A percentile compares a stretch with the other conserved stretches of the same genome.
These are phyloP conservation scores for Sylvietta virens DNA, from an alignment of 2,113 vertebrate genomes.

Conservation along the genomic window DNA sequence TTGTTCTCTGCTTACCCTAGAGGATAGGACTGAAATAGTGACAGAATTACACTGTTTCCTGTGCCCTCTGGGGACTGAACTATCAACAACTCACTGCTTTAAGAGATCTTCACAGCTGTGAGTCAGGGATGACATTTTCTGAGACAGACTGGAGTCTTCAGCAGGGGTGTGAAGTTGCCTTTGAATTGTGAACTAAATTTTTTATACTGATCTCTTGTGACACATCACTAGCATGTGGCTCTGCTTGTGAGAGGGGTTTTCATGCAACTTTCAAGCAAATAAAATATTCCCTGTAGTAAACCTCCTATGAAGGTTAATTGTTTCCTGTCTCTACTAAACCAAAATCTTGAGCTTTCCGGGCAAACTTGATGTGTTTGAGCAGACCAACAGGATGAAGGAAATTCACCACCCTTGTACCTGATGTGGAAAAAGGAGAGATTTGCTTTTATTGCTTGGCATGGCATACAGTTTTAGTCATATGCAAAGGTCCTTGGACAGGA, in stretches of 20 bases:
- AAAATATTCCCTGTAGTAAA: not conserved
- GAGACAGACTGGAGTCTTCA: not conserved
- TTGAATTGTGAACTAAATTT: constrained; percentile 14
- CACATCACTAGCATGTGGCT: not conserved
- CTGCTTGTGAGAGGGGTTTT: not conserved
- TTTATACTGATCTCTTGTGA: constrained; percentile 9
- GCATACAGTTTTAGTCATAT: not conserved
- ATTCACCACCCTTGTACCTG: accelerated
- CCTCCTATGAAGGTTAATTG: not conserved
- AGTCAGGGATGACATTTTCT: constrained; percentile 53
- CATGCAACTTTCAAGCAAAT: constrained; percentile 13
- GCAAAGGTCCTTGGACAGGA: not conserved
- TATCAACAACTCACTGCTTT: not conserved
- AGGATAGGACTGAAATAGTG: not conserved
- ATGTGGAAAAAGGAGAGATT: not conserved
- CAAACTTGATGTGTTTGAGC: not conserved
- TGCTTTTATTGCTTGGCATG: not conserved
- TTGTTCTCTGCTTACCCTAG: not conserved
- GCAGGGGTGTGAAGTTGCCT: not conserved
- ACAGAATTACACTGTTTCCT: not conserved
- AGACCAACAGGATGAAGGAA: not conserved
- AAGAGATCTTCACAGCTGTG: constrained; percentile 15
- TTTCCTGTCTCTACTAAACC: not conserved
- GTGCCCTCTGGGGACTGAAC: not conserved
- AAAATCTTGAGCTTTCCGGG: not conserved